Evolutionary conservation across 2,797 vertebrate genomes (phyloP).

Genomic region (Siniperca obscura): DNA sequence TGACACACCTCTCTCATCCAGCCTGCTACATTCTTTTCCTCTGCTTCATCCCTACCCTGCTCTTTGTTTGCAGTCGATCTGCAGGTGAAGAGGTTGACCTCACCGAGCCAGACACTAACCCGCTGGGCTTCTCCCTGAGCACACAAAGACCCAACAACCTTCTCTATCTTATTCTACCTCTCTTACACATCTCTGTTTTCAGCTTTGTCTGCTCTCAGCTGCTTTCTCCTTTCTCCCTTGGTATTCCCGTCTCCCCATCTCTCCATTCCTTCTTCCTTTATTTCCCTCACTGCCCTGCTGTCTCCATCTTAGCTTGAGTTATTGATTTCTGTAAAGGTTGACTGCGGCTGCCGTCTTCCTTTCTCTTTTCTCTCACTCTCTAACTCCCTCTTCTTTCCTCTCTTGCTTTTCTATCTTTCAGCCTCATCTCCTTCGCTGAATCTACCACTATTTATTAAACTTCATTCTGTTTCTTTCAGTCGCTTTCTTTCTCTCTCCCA

Average conservation of each 20-base stretch:
- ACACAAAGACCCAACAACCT: slow-evolving; percentile 63
- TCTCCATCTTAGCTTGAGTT: slow-evolving; percentile 72
- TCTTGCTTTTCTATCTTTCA: slow-evolving; percentile 34
- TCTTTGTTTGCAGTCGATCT: slow-evolving; percentile 73
- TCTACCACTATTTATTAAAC: slow-evolving; percentile 24
- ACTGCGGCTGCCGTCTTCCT: slow-evolving; percentile 49
- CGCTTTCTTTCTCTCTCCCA: slow-evolving; percentile 24
- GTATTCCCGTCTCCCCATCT: slow-evolving; percentile 54
- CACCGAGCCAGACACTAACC: slow-evolving; percentile 55
- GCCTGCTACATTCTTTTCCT: slow-evolving; percentile 50
- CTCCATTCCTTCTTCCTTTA: slow-evolving; percentile 45
- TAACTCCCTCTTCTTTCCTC: slow-evolving; percentile 20
- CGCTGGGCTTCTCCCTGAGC: slow-evolving; percentile 49
- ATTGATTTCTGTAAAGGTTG: slow-evolving; percentile 81
- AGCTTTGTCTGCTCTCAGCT: slow-evolving; percentile 46
- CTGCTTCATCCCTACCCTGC: slow-evolving; percentile 36
- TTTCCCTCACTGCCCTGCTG: slow-evolving; percentile 59
- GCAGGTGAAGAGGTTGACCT: slow-evolving; percentile 75
- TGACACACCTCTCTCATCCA: slow-evolving; percentile 61
- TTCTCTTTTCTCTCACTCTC: slow-evolving; percentile 27
- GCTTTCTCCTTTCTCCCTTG: slow-evolving; percentile 43
- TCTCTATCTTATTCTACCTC: slow-evolving; percentile 57
- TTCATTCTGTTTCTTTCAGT: slow-evolving; percentile 34
- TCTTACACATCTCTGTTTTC: slow-evolving; percentile 60
- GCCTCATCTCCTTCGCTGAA: slow-evolving; percentile 36